A percentile compares a stretch with the other conserved stretches of the same genome.
Conservation (phyloP, 2,888 invertebrate species). For the Dicroscelio sp. region DNA sequence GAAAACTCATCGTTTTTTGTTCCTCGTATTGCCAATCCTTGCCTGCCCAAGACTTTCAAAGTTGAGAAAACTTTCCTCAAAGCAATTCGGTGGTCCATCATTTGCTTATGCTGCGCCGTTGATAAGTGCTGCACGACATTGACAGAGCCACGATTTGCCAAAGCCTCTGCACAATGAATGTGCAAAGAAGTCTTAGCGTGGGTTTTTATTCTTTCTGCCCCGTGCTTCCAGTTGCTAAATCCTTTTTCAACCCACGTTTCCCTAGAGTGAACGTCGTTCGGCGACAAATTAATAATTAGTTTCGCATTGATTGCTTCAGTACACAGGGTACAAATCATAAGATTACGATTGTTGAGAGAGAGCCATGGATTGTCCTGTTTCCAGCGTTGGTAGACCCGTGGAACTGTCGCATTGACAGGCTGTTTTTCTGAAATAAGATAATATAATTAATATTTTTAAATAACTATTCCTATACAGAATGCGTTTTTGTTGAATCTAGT, state of each 20-base stretch:
- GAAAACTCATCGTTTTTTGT: constrained; percentile 75
- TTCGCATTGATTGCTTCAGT: constrained; percentile 36
- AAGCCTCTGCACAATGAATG: constrained; percentile 63
- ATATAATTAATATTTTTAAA: neutral
- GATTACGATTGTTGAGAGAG: neutral
- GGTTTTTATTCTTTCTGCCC: constrained; percentile 71
- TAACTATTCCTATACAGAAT: neutral
- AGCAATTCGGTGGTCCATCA: constrained; percentile 79
- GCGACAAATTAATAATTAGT: constrained; percentile 10
- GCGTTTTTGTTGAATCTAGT: neutral
- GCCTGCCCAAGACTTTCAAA: constrained; percentile 79
- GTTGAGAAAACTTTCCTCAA: constrained; percentile 75
- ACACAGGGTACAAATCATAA: constrained; percentile 42
- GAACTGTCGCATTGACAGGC: neutral
- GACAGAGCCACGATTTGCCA: constrained; percentile 57
- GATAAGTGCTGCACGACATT: constrained; percentile 76
- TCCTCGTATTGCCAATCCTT: constrained; percentile 81
- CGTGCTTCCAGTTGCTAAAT: constrained; percentile 80
- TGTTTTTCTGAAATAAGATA: neutral
- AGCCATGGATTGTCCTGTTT: constrained; percentile 44
- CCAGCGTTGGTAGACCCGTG: constrained; percentile 29
- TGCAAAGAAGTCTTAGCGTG: constrained; percentile 73
- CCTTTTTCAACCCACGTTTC: constrained; percentile 64
- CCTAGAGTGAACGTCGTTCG: constrained; percentile 8
- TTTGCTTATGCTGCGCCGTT: constrained; percentile 66